These are phyloP conservation scores for Ciona savignyi DNA, from an alignment of 23 tunicate species.

Conservation along the genomic window DNA sequence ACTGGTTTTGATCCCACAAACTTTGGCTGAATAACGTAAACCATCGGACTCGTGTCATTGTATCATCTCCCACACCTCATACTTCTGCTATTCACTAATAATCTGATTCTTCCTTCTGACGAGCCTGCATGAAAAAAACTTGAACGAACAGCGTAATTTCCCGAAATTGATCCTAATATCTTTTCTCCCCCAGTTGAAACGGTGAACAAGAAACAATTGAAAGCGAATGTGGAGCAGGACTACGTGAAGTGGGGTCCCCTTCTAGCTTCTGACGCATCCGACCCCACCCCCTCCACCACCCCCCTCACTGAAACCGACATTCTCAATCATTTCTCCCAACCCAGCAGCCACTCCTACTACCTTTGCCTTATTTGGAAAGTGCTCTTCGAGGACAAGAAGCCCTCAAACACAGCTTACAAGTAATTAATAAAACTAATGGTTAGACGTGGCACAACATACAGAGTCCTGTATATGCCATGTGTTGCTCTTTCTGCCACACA, in stretches of 20 bases:
- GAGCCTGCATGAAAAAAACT: no score
- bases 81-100: no score
- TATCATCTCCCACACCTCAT: no score
- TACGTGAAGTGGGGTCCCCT: constrained; percentile 54
- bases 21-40: no score
- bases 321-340: constrained; percentile 28
- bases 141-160: not conserved
- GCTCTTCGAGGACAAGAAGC: constrained; percentile 44
- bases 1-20: no score
- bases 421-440: no score
- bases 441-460: no score
- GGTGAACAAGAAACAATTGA: constrained; percentile 40
- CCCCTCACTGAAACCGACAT: constrained; percentile 35
- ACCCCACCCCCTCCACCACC: not conserved
- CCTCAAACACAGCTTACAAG: constrained; percentile 44
- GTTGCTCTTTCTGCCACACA: no score
- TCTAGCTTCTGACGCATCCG: constrained; percentile 4
- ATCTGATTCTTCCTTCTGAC: no score
- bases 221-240: constrained; percentile 53
- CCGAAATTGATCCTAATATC: not conserved
- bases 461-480: no score
- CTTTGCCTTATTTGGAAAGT: constrained; percentile 88
- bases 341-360: constrained; percentile 29
- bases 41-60: no score
- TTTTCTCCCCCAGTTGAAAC: constrained; percentile 22